Evolutionary conservation across 2,113 vertebrate genomes (phyloP).

Genomic region (Speoplatyrhinus poulsoni): DNA sequence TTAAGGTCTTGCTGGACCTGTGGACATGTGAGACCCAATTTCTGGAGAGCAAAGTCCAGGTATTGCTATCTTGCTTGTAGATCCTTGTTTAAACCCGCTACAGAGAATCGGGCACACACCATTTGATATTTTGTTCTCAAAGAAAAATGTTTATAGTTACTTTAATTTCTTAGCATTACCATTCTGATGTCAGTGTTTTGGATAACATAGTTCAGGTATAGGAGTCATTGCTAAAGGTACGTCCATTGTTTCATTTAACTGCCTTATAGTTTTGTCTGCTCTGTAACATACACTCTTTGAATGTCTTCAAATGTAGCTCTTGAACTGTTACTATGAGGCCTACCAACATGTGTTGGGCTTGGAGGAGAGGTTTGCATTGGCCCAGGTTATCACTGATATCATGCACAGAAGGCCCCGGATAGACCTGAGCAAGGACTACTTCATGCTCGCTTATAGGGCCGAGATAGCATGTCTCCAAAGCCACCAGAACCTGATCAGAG

Average conservation of each 20-base stretch:
- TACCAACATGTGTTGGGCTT: slow-evolving; percentile 75
- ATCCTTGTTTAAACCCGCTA: too few relatives aligned
- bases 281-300: background rate
- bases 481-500: slow-evolving; percentile 71
- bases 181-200: too few relatives aligned
- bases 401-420: slow-evolving; percentile 68
- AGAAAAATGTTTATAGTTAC: too few relatives aligned
- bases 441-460: slow-evolving; percentile 66
- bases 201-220: too few relatives aligned
- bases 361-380: slow-evolving; percentile 75
- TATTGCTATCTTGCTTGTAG: slow-evolving; percentile 35
- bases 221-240: too few relatives aligned
- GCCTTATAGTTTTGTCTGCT: too few relatives aligned
- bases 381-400: slow-evolving; percentile 70
- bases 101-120: too few relatives aligned
- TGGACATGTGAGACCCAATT: slow-evolving; percentile 78
- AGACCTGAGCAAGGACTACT: slow-evolving; percentile 72
- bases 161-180: too few relatives aligned
- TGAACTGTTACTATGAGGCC: slow-evolving; percentile 78
- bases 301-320: slow-evolving; percentile 60
- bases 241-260: too few relatives aligned
- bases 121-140: too few relatives aligned
- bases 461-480: slow-evolving; percentile 71
- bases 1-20: slow-evolving; percentile 74
- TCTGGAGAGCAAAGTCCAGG: slow-evolving; percentile 76